These are phyloP conservation scores for Mus musculus DNA, from an alignment of 2,113 vertebrate species.

Conservation along the genomic window DNA sequence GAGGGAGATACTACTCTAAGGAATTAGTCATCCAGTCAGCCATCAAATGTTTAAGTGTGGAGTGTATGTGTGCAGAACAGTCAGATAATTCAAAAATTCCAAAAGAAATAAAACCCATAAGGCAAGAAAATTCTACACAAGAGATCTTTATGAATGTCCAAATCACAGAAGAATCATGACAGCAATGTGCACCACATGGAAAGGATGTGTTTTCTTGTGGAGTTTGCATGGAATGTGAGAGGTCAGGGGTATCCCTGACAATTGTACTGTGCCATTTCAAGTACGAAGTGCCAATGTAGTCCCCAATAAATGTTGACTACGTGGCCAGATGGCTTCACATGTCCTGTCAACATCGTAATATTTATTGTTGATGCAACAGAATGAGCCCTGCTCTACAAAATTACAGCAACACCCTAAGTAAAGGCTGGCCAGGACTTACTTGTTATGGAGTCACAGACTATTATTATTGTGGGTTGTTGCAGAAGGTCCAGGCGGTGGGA, in stretches of 20 bases:
- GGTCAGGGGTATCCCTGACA: not conserved
- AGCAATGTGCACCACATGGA: not conserved
- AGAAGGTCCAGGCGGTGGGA: constrained; percentile 65
- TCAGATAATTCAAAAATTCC: constrained; percentile 20
- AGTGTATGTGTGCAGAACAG: not conserved
- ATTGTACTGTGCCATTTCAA: not conserved
- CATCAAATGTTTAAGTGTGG: not conserved
- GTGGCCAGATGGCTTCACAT: not conserved
- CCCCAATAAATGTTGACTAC: not conserved
- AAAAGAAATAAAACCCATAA: not conserved
- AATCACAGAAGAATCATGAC: not conserved
- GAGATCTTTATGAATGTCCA: not conserved
- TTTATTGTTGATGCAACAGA: constrained; percentile 3
- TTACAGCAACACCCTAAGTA: constrained; percentile 48
- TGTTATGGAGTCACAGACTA: constrained; percentile 63
- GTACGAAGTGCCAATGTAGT: not conserved
- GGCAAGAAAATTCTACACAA: not conserved
- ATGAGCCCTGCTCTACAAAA: constrained; percentile 29
- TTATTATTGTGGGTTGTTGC: constrained; percentile 72
- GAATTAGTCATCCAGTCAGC: not conserved
- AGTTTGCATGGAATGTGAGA: not conserved
- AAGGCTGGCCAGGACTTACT: constrained; percentile 55
- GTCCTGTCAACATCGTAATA: not conserved
- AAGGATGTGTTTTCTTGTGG: not conserved
- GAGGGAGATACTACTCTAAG: not conserved